Evolutionary conservation across 37 sponge, comb jelly and placozoan genomes (phyloP).

Genomic region (Diacarnus erythraeanus): DNA sequence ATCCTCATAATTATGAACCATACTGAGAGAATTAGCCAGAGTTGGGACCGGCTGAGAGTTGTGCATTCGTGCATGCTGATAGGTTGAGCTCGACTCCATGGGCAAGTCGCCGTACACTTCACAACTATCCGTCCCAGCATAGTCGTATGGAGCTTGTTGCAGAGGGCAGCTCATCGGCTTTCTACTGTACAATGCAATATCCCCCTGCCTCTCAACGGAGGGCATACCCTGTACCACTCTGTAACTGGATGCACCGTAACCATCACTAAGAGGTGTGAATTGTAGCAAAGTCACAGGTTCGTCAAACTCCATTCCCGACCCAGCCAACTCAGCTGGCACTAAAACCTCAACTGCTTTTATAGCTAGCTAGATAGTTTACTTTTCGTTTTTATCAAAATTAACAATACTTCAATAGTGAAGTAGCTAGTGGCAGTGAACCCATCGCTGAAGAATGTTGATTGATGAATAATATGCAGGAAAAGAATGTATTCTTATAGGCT

Average conservation of each 20-base stretch:
- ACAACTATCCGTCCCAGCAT: neutral
- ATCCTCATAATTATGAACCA: neutral
- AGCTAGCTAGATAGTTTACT: too few species aligned
- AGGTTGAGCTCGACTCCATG: neutral
- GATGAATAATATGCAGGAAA: too few species aligned
- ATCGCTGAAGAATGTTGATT: too few species aligned
- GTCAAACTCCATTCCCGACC: too few species aligned
- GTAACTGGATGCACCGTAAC: neutral
- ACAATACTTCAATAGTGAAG: too few species aligned
- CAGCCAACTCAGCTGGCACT: too few species aligned
- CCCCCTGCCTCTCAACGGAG: too few species aligned
- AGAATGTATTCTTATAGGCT: too few species aligned
- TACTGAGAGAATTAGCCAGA: neutral
- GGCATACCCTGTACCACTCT: neutral
- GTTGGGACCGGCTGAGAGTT: neutral
- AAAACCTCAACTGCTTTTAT: too few species aligned
- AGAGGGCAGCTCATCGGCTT: neutral
- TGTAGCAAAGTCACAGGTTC: neutral
- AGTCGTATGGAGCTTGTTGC: neutral
- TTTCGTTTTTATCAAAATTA: too few species aligned
- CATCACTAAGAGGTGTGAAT: neutral
- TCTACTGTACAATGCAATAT: neutral
- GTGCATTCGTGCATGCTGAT: neutral
- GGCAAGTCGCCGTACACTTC: neutral
- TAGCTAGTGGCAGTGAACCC: too few species aligned